Evolutionary conservation across 2,797 vertebrate species (phyloP), one percentile per base, ranked within the genome.

Genomic region (Myotis daubentonii): DNA sequence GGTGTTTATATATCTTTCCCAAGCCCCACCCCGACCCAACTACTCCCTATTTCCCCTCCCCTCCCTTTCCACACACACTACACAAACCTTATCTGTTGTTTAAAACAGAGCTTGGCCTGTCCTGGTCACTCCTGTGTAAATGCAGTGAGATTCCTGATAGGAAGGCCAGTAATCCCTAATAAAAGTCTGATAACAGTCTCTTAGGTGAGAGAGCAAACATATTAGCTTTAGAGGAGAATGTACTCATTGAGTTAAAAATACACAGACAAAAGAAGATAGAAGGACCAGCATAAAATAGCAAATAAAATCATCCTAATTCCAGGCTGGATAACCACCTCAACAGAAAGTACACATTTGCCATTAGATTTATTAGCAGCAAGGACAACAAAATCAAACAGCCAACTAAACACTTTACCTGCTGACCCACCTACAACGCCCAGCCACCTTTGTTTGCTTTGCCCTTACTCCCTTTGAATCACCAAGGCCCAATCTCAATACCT

Each of bases 71-170:
- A 20, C 75, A 89, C 84, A 88, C 17, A 93, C 6, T 70, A 47
- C 68, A 85, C 72, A 94, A 89, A 88, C 22, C 70, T 95, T 94
- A 97, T 97, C 96, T 94, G 93, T 72, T 86, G 57, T 82, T 95
- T 93, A 91, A 97, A 97, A 94, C 85, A 53, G 78, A 95, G 36
- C 11, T 65, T 23, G 47, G 28, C 28, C 75, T 11, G 80, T 33
- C 36, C 72, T 41, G 68, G 78, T 88, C 93, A 51, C 87, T 79
- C 70, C 60, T n/a, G 1, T 3, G 30, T 85, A 95, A 91, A 92
- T 53, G 76, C 94, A 49, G 62, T 4, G 25, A 92, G 87, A 96
- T 53, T 89, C 78, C 83, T 20, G 94, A 74, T 53, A 38, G 1
- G 23, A 65, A 19, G 2, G 66, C 38, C 72, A 65, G 62, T 78